These are phyloP conservation scores for Balanococcus diminutus DNA, from an alignment of 2,888 invertebrate genomes.

Conservation along the genomic window DNA sequence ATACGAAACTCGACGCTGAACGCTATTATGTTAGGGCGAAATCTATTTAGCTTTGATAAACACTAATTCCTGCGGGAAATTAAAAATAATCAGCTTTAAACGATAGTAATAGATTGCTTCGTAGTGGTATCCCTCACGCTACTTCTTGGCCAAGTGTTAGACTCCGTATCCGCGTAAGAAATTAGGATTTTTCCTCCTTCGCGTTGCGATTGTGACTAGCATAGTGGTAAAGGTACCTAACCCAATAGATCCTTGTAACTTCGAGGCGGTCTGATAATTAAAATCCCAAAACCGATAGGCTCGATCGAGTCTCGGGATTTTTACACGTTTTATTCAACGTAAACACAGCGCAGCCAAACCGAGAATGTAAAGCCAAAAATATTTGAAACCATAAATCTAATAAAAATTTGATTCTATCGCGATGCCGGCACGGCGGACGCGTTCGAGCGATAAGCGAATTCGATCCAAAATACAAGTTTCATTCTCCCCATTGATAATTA, in stretches of 20 bases:
- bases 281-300: neutral
- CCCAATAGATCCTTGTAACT: neutral
- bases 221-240: neutral
- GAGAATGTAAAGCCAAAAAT: neutral
- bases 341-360: neutral
- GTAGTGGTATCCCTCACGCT: neutral
- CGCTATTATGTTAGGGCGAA: neutral
- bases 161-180: neutral
- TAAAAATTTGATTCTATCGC: neutral
- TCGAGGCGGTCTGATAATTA: neutral
- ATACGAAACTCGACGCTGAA: neutral
- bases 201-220: neutral
- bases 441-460: neutral
- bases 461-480: neutral
- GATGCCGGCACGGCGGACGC: neutral
- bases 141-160: neutral
- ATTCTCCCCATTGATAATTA: neutral
- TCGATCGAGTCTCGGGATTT: neutral
- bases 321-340: neutral
- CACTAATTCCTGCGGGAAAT: constrained; percentile 2
- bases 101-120: constrained; percentile 13
- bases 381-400: neutral
- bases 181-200: neutral
- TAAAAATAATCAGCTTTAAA: constrained; percentile 22
- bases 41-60: constrained; percentile 7